These are phyloP conservation scores for Cetonia aurata DNA, from an alignment of 2,888 invertebrate species.

Conservation along the genomic window DNA sequence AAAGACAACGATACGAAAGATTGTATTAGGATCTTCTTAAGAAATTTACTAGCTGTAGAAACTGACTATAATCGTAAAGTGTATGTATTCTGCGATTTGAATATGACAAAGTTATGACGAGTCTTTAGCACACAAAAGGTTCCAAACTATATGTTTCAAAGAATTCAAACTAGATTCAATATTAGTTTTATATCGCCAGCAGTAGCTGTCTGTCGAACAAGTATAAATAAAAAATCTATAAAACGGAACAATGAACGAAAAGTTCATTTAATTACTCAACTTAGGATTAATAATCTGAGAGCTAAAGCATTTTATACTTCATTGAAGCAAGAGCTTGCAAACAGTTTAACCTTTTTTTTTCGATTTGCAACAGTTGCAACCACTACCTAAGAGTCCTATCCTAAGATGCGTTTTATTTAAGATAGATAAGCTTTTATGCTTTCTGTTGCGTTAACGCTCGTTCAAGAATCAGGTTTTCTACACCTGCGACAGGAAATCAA, in stretches of 20 bases:
- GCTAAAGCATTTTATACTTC: constrained; percentile 31
- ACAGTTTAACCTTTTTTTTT: constrained; percentile 34
- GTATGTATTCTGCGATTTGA: constrained; percentile 33
- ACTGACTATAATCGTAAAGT: constrained; percentile 32
- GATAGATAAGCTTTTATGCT: constrained; percentile 39
- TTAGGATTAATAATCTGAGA: constrained; percentile 26
- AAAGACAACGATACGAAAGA: constrained; percentile 9
- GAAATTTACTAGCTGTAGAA: constrained; percentile 29
- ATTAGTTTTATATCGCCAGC: constrained; percentile 31
- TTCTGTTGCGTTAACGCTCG: constrained; percentile 35
- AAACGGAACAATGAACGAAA: constrained; percentile 34
- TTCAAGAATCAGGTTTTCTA: constrained; percentile 45
- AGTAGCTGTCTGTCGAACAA: constrained; percentile 6
- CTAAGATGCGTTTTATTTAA: constrained; percentile 41
- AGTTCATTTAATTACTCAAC: constrained; percentile 5
- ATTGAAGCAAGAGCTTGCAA: constrained; percentile 24
- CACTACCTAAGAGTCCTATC: constrained; percentile 36
- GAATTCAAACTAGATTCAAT: constrained; percentile 37
- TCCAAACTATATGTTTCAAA: constrained; percentile 34
- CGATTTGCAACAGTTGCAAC: constrained; percentile 44
- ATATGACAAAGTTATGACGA: constrained; percentile 39
- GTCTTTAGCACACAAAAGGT: constrained; percentile 32
- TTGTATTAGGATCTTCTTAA: constrained; percentile 27
- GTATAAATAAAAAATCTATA: constrained; percentile 21
- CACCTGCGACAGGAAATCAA: constrained; percentile 42